phyloP scores from a whole-genome alignment of 2,797 vertebrate species.

The Melanogrammus aeglefinus region DNA sequence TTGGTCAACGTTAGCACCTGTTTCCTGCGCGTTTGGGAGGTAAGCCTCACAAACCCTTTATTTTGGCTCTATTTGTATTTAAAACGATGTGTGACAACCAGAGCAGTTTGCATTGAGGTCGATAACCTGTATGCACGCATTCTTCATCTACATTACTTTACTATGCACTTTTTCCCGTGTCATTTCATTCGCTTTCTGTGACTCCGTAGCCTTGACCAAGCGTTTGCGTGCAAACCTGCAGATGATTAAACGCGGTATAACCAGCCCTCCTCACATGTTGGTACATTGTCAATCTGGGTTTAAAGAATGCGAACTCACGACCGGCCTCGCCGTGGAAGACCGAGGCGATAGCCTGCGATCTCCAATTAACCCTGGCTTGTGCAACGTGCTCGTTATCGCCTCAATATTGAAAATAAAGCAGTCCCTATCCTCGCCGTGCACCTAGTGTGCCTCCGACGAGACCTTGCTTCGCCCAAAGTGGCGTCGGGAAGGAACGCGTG shows the following conservation, averaged over 20 bases:
- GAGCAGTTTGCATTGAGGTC: slow-evolving; percentile 32
- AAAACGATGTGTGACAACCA: slow-evolving; percentile 17
- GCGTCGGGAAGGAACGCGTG: slow-evolving; percentile 28
- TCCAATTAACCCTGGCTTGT: slow-evolving; percentile 23
- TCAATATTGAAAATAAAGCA: slow-evolving; percentile 44
- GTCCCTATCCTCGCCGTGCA: slow-evolving; percentile 47
- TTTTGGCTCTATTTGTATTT: slow-evolving; percentile 18
- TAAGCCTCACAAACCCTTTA: slow-evolving; percentile 49
- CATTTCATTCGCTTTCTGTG: slow-evolving; percentile 20
- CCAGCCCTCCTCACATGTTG: slow-evolving; percentile 8
- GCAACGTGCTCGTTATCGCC: slow-evolving; percentile 33
- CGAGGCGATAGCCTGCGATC: neutral
- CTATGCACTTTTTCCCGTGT: slow-evolving; percentile 35
- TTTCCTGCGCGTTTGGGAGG: slow-evolving; percentile 62
- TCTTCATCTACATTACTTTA: slow-evolving; percentile 17
- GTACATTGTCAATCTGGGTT: too few relatives aligned
- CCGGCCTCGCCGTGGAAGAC: neutral
- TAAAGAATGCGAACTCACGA: neutral
- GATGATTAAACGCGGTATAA: slow-evolving; percentile 27
- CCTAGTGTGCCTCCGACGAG: slow-evolving; percentile 56
- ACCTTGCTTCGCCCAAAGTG: slow-evolving; percentile 37
- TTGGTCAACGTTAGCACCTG: slow-evolving; percentile 69
- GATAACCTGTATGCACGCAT: neutral
- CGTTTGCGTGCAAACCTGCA: slow-evolving; percentile 17
- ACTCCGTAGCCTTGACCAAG: slow-evolving; percentile 32